Base-by-base conservation (phyloP, 2,888 invertebrate genomes). In the Zonitis immaculata region DNA sequence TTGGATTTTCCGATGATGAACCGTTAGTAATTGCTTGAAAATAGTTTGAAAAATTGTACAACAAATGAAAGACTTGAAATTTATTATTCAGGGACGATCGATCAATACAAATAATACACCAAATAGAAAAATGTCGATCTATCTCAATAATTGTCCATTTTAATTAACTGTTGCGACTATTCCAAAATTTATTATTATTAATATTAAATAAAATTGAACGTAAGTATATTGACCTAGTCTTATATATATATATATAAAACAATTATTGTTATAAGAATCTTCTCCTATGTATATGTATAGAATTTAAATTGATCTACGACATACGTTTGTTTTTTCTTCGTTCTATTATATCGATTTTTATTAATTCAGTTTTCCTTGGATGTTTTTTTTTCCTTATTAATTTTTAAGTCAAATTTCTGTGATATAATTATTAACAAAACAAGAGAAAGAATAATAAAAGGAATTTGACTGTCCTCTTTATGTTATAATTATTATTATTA, bases 1-100 rank as follows among this genome's bases (percentile, higher is more conserved):
- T 88, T 72, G 91, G 93, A 25, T 95, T 95, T 76, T 90, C 93
- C 0, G 95, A 95, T 74, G 95, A 95, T 75, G 95, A 95, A 77
- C 95, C 94, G 51, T 80, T 95, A 64, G 93, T 95, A 65, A 89
- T 94, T 73, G 92, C 93, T 66, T 94, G 82, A n/a, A 27, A 84
- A 56, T 49, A 32, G 48, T 44, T 42, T 49, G 44, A 48, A 45
- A 47, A 44, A 52, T 49, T 50, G 12, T 35, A 42, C 11, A 53
- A 59, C 47, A 57, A 56, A 57, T 50, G 48, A 39, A 49, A 52
- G 60, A 60, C 60, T 59, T 59, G 52, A 42, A 25, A 39, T 59
- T 52, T 53, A 46, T 47, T 45, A 46, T 47, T 45, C 42, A 47
- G 42, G 45, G 50, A 48, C 46, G 47, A 49, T 42, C 20, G 55